Evolutionary conservation across 2,113 vertebrate genomes (phyloP), one percentile per base, ranked within the genome.

Genomic region (Scomber colias): DNA sequence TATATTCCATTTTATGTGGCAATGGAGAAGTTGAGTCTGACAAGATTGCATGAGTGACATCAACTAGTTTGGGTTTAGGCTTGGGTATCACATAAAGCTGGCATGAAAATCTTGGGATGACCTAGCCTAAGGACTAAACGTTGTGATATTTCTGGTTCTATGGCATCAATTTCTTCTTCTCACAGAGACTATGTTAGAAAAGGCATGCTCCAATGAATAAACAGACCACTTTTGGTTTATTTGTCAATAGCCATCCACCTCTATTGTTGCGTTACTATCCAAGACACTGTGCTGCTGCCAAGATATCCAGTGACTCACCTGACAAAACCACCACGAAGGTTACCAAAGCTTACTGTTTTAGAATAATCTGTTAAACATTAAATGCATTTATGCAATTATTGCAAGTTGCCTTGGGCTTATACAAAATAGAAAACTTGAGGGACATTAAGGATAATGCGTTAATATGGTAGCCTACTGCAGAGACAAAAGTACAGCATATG

Each of bases 301-400:
- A 60, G 67, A 51, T 17, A 31, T 62, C 30, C 68, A 45, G 45
- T 35, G 50, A 30, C 59, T 46, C 11, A 51, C 45, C 21, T 68
- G 45, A 75, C 24, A 78, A 71, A 62, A 67, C 46, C 66, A 67
- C 24, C 35, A 46, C 10, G 3, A 56, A 69, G 35, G 40, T 77
- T 68, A 77, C 74, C 57, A 65, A 66, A 79, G 71, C 60, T 63
- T 57, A 50, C 49, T 62, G 27, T 17, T 11, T 86, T 79, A 71
- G 61, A 40, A 40, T 40, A 66, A 67, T 51, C 16, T 70, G 51
- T 44, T 65, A 24, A 45, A 60, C 70, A 75, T 65, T 61, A 44
- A 66, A 71, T 66, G 50, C 69, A 51, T 27, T 27, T 27, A 27
- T 27, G 24, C 24, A 62, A 76, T 71, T 69, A 59, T 60, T 65